phyloP scores from a whole-genome alignment of 1,140 invertebrate genomes.

The Plectus sambesii region DNA sequence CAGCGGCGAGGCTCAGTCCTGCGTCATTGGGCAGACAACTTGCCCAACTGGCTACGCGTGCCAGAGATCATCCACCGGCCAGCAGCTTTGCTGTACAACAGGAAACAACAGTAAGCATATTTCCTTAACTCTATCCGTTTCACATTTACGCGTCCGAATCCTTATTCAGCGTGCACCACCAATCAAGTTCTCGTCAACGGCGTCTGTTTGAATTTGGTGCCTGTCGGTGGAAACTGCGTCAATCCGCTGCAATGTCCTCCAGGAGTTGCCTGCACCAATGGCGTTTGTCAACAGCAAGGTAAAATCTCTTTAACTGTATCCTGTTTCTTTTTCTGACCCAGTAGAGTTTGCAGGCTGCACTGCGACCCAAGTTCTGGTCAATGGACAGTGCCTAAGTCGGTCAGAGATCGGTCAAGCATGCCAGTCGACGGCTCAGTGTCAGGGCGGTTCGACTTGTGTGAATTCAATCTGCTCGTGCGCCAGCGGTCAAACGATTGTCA shows the following conservation, averaged over 20 bases:
- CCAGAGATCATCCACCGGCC: conserved; percentile 34
- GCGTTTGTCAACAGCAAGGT: conserved; percentile 20
- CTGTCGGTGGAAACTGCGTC: too few relatives aligned
- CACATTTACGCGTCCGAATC: conserved; percentile 7
- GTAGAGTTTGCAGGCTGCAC: conserved; percentile 20
- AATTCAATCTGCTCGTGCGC: conserved; percentile 35
- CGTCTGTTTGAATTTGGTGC: too few relatives aligned
- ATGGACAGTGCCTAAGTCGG: conserved; percentile 27
- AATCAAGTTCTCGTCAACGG: too few relatives aligned
- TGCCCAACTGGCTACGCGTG: conserved; percentile 43
- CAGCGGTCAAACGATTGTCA: conserved; percentile 21
- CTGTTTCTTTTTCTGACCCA: conserved; percentile 1
- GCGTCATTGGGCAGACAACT: conserved; percentile 41
- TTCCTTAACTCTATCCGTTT: neutral
- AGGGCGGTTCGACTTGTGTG: conserved; percentile 36
- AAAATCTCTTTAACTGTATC: conserved; percentile 22
- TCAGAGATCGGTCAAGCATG: conserved; percentile 29
- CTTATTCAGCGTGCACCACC: conserved; percentile 30
- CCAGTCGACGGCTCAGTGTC: conserved; percentile 32
- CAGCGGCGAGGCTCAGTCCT: conserved; percentile 42
- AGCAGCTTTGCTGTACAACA: conserved; percentile 43
- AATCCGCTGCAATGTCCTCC: too few relatives aligned
- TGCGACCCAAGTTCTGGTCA: conserved; percentile 25
- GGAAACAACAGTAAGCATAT: conserved; percentile 28
- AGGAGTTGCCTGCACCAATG: conserved; percentile 22